Conservation (phyloP, 2,797 vertebrate genomes). For the Hephaestus fuliginosus region DNA sequence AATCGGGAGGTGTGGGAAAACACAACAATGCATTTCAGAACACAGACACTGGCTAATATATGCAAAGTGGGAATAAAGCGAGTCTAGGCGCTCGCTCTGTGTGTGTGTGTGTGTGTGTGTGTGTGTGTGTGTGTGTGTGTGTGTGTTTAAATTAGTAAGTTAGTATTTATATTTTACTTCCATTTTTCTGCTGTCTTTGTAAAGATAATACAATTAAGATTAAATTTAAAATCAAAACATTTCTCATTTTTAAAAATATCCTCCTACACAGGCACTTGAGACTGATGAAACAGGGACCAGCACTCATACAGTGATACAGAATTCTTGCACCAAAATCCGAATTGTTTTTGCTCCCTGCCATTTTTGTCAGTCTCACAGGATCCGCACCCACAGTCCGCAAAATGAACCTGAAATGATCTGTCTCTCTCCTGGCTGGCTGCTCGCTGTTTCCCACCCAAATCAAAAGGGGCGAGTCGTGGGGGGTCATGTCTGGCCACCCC, state of each 20-base stretch:
- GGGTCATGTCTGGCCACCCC: slow-evolving; percentile 90
- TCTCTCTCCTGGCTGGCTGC: slow-evolving; percentile 70
- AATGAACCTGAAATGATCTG: slow-evolving; percentile 67
- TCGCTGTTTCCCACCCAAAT: slow-evolving; percentile 82
- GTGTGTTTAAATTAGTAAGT: slow-evolving; percentile 13
- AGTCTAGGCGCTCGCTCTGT: slow-evolving; percentile 30
- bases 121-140: slow-evolving; percentile 40
- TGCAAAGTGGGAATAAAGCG: slow-evolving; percentile 76
- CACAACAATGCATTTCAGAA: slow-evolving; percentile 78
- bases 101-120: slow-evolving; percentile 47
- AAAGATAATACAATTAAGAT: slow-evolving; percentile 3
- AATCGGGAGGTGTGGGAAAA: slow-evolving; percentile 82
- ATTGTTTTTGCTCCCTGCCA: slow-evolving; percentile 4
- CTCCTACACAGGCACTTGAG: not conserved
- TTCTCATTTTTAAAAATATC: not conserved
- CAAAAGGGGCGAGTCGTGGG: slow-evolving; percentile 80
- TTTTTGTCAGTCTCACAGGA: slow-evolving; percentile 35
- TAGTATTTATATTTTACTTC: slow-evolving; percentile 9
- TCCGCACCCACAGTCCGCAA: slow-evolving; percentile 43
- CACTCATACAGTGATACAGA: slow-evolving; percentile 6
- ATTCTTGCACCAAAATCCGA: slow-evolving; percentile 20
- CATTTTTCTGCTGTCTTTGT: slow-evolving; percentile 1
- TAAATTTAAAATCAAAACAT: not conserved
- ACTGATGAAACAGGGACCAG: not conserved
- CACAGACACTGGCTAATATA: slow-evolving; percentile 77